Conservation (phyloP, 2,797 vertebrate genomes). For the Geotrypetes seraphini region DNA sequence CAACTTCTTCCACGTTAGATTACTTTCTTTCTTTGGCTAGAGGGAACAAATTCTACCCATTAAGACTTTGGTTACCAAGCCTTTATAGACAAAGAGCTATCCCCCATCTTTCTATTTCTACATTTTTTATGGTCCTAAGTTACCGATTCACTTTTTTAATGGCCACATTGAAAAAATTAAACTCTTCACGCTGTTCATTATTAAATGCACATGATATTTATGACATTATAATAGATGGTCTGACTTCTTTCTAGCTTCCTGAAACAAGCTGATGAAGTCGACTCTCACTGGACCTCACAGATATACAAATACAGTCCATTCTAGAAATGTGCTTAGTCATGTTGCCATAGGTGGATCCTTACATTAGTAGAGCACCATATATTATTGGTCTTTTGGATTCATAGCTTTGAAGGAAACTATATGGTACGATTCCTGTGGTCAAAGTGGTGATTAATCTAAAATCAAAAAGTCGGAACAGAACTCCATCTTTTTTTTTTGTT, state of each 20-base stretch:
- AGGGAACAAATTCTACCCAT: too few species aligned
- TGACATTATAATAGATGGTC: constrained; percentile 27
- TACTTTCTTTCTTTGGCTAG: not conserved
- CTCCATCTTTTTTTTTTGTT: too few species aligned
- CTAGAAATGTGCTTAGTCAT: not conserved
- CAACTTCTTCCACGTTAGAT: not conserved
- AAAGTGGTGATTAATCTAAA: too few species aligned
- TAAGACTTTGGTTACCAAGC: not conserved
- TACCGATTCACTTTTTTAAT: constrained; percentile 34
- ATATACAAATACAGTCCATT: too few species aligned
- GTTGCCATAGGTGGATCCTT: not conserved
- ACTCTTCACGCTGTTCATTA: constrained; percentile 24
- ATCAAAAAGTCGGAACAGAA: too few species aligned
- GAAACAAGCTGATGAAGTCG: constrained; percentile 4
- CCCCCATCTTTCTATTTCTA: constrained; percentile 11
- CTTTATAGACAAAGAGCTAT: constrained; percentile 21
- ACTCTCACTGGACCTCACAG: not conserved
- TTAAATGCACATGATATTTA: constrained; percentile 38
- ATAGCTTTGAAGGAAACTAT: too few species aligned
- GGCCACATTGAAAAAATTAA: constrained; percentile 41
- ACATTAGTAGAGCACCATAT: too few species aligned
- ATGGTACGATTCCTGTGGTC: too few species aligned
- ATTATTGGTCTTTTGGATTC: too few species aligned
- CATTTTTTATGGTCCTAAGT: constrained; percentile 26
- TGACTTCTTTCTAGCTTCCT: constrained; percentile 25